phyloP scores from a whole-genome alignment of 2,113 vertebrate species.

The Callocephalon fimbriatum region DNA sequence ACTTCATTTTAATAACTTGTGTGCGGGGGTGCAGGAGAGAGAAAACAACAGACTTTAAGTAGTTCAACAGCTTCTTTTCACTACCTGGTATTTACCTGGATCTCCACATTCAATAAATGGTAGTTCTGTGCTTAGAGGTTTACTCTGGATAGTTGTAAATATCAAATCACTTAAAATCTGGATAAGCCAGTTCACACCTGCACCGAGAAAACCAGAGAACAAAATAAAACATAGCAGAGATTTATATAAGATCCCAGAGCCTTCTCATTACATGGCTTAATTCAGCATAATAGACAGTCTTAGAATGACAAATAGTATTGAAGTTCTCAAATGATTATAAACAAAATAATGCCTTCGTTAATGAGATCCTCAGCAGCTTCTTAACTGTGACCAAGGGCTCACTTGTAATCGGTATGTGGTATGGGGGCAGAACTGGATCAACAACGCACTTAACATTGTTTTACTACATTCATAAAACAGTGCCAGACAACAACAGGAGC shows the following conservation, averaged over 20 bases:
- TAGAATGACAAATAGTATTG: not conserved
- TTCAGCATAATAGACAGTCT: not conserved
- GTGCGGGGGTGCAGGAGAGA: not conserved
- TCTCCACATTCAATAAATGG: conserved; percentile 71
- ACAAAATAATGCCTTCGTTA: not conserved
- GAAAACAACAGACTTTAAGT: not conserved
- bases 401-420: not conserved
- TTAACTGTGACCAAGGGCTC: not conserved
- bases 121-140: conserved; percentile 53
- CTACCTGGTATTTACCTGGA: conserved; percentile 69
- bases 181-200: conserved; percentile 69
- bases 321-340: not conserved
- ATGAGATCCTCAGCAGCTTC: not conserved
- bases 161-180: conserved; percentile 66
- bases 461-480: not conserved
- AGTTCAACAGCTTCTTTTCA: not conserved
- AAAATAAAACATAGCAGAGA: not conserved
- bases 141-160: conserved; percentile 34
- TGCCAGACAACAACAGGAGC: not conserved
- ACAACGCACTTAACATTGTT: not conserved
- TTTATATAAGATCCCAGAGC: not conserved
- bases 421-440: not conserved
- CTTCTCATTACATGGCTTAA: not conserved
- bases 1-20: not conserved
- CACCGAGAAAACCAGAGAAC: conserved; percentile 5